Evolutionary conservation across 2,888 invertebrate genomes (phyloP).

Genomic region (Thymelicus lineola): DNA sequence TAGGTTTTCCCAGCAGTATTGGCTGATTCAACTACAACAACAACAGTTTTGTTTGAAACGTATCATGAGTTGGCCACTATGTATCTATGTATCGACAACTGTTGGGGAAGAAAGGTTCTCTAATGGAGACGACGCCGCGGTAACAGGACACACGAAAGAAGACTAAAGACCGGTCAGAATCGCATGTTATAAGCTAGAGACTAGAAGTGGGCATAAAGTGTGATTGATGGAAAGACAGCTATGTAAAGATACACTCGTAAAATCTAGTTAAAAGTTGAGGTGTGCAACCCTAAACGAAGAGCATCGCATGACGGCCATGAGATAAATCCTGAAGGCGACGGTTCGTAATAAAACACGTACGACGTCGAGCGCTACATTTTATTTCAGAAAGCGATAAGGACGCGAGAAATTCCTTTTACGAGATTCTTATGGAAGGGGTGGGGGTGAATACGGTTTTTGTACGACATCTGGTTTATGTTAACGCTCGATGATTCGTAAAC

Average conservation of each 20-base stretch:
- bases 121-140: too few relatives aligned
- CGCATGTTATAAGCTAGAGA: too few relatives aligned
- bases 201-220: too few relatives aligned
- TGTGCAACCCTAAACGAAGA: constrained; percentile 43
- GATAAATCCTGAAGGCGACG: constrained; percentile 81
- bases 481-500: constrained; percentile 50
- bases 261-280: constrained; percentile 7
- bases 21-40: too few relatives aligned
- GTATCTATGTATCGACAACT: too few relatives aligned
- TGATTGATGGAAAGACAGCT: too few relatives aligned
- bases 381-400: constrained; percentile 84
- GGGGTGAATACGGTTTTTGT: constrained; percentile 61
- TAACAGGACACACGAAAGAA: too few relatives aligned
- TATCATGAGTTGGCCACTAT: too few relatives aligned
- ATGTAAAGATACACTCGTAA: background rate
- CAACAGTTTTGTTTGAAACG: too few relatives aligned
- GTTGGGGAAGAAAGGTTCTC: too few relatives aligned
- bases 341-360: constrained; percentile 83
- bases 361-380: constrained; percentile 79
- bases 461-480: constrained; percentile 79
- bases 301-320: constrained; percentile 65
- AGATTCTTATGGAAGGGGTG: constrained; percentile 70
- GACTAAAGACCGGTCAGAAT: too few relatives aligned
- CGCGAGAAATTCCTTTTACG: constrained; percentile 83
- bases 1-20: too few relatives aligned